These are phyloP conservation scores for Polydesmus complanatus DNA, from an alignment of 2,888 invertebrate species.

Conservation along the genomic window DNA sequence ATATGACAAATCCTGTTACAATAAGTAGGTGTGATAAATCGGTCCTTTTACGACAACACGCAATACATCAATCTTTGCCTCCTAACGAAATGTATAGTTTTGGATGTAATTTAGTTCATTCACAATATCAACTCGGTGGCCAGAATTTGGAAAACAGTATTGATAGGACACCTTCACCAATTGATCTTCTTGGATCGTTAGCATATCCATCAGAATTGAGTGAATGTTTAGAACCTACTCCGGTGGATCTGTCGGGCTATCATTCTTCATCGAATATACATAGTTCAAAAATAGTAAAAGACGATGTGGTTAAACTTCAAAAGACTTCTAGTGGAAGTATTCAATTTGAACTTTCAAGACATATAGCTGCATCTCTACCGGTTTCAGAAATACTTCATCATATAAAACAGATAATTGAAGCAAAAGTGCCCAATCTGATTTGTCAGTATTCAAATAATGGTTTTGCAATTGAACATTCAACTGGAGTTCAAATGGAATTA, in stretches of 20 bases:
- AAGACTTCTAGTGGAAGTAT: constrained; percentile 37
- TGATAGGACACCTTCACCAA: neutral
- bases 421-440: constrained; percentile 45
- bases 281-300: neutral
- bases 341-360: constrained; percentile 60
- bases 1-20: neutral
- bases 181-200: neutral
- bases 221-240: neutral
- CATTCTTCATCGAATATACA: constrained; percentile 25
- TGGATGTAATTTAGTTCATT: neutral
- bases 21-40: neutral
- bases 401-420: constrained; percentile 63
- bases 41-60: constrained; percentile 1
- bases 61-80: neutral
- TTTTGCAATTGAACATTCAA: constrained; percentile 57
- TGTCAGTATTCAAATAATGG: constrained; percentile 27
- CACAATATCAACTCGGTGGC: neutral
- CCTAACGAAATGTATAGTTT: neutral
- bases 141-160: neutral
- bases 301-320: constrained; percentile 22
- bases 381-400: constrained; percentile 61
- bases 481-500: constrained; percentile 72
- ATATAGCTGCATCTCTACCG: constrained; percentile 60
- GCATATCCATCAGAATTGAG: neutral
- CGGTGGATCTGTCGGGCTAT: constrained; percentile 57